phyloP scores from a whole-genome alignment of 2,113 vertebrate species.

The Pseudolaguvia tuberculata region DNA sequence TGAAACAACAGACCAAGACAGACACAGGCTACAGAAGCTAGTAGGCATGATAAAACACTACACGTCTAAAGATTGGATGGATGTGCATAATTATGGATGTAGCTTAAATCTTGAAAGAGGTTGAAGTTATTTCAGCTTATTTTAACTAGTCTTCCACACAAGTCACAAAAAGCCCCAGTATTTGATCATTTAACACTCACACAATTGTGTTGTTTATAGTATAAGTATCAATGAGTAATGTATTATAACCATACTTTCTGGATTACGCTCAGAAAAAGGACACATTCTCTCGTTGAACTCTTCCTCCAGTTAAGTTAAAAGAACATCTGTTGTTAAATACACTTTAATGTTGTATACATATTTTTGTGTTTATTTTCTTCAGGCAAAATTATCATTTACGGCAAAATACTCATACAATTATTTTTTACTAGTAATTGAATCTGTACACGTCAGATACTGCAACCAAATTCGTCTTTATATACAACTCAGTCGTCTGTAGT shows the following conservation, averaged over 20 bases:
- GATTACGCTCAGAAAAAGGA: not conserved
- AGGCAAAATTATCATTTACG: not conserved
- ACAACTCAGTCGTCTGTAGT: not conserved
- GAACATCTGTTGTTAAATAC: not conserved
- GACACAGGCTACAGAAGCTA: too few relatives aligned
- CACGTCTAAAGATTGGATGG: too few relatives aligned
- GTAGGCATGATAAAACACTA: too few relatives aligned
- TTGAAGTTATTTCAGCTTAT: too few relatives aligned
- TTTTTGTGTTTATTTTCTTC: not conserved
- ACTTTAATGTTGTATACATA: not conserved
- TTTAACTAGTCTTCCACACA: too few relatives aligned
- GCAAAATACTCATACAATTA: not conserved
- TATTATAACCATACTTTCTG: not conserved
- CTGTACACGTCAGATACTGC: too few relatives aligned
- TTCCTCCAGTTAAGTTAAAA: not conserved
- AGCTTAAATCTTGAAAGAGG: too few relatives aligned
- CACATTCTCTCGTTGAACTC: not conserved
- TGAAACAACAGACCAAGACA: too few relatives aligned
- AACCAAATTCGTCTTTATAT: not conserved
- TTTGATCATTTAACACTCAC: too few relatives aligned
- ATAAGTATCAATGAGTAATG: not conserved
- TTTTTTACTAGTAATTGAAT: not conserved
- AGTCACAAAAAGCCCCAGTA: too few relatives aligned
- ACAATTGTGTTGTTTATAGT: not conserved
- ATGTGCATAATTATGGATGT: too few relatives aligned